These are phyloP conservation scores for Stomorhina lunata DNA, from an alignment of 2,888 invertebrate species.

Conservation along the genomic window DNA sequence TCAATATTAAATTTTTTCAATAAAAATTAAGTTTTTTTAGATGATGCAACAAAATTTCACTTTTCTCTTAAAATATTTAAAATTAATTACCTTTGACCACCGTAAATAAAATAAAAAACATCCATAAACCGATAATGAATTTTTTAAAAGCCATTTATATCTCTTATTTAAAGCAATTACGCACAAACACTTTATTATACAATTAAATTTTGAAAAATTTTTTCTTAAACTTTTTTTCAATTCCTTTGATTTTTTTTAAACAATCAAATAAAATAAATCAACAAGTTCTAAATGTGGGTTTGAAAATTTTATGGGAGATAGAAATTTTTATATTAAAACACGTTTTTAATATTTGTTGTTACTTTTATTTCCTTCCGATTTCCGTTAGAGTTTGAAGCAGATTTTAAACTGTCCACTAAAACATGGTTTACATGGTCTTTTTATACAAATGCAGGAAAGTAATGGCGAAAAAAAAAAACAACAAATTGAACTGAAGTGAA, in stretches of 20 bases:
- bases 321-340: not conserved
- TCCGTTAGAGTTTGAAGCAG: constrained; percentile 52
- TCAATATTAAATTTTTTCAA: not conserved
- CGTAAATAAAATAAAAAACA: constrained; percentile 51
- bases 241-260: not conserved
- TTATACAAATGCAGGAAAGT: constrained; percentile 71
- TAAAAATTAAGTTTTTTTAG: not conserved
- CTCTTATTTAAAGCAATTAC: not conserved
- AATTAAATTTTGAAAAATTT: not conserved
- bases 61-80: not conserved
- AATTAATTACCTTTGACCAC: constrained; percentile 63
- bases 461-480: constrained; percentile 3
- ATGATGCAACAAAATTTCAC: constrained; percentile 41
- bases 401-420: constrained; percentile 65
- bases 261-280: not conserved
- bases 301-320: not conserved
- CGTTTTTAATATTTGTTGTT: constrained; percentile 28
- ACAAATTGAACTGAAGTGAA: not conserved
- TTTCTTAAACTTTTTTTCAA: not conserved
- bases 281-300: constrained; percentile 1
- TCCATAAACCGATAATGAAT: constrained; percentile 45
- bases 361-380: constrained; percentile 52
- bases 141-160: constrained; percentile 50
- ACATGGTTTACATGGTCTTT: constrained; percentile 72
- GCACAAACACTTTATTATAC: not conserved